Base-by-base conservation (phyloP, 1,140 invertebrate species). In the Nomia melanderi region DNA sequence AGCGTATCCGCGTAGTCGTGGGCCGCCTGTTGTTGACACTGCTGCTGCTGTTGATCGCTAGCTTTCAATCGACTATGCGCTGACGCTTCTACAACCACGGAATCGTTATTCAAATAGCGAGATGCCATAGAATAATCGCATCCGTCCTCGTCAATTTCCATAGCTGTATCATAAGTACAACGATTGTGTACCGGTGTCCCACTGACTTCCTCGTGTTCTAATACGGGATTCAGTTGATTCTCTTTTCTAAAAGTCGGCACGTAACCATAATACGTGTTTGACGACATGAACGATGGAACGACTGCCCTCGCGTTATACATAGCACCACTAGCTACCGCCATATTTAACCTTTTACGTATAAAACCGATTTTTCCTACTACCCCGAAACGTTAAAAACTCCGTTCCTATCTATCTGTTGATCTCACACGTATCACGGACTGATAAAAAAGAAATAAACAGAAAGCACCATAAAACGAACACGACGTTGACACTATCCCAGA, bases 211-310 rank as follows among this genome's bases (percentile, higher is more conserved):
- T 27, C 62, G 27, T 63, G 62, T 27, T 66, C 77, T 27, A 60
- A 12, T 1, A 20, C 39, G 54, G 6, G 25, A 25, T 70, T 65
- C 11, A 57, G n/a, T 27, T 72, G 79, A 77, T 72, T 84, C 27
- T 63, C 72, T 23, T 74, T 67, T 29, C 14, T 54, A 78, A 41
- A 83, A 41, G 76, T 77, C 39, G 89, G 78, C 23, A 88, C 84
- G 74, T 88, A 89, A 81, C 86, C 89, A 57, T 89, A 88, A 78
- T 90, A 90, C 23, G 82, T 82, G 73, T 78, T 90, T 23, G 87
- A 88, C n/a, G 90, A 89, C 8, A 89, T 81, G 73, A 86, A 88
- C 31, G 86, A 71, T n/a, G 80, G 64, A 33, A 64, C 75, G n/a
- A 78, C 59, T 60, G 31, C 62, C 36, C 44, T 67, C 64, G 59